A percentile compares a stretch with the other conserved stretches of the same genome.
phyloP scores from a whole-genome alignment of 64 coral and sea anemone species.

The Stichodactyla mertensii region DNA sequence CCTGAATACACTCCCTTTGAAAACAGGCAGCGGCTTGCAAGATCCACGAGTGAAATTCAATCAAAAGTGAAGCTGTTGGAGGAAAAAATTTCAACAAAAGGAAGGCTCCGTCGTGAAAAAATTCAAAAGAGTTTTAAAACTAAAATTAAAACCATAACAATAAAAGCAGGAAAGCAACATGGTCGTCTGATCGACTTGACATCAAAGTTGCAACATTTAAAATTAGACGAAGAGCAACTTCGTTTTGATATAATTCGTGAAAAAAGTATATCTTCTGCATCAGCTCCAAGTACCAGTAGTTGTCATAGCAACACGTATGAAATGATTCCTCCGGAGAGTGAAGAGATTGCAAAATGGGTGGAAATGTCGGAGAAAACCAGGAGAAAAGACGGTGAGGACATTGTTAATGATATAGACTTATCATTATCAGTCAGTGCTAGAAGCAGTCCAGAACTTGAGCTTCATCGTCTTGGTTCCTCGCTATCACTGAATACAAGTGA shows the following conservation, averaged over 20 bases:
- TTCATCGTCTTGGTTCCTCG: not conserved
- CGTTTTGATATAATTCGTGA: constrained; percentile 47
- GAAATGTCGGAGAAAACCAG: not conserved
- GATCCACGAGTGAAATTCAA: constrained; percentile 40
- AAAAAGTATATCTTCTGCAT: constrained; percentile 1
- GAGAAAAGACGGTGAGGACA: not conserved
- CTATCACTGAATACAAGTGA: not conserved
- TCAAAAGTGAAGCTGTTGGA: constrained; percentile 53
- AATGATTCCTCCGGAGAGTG: not conserved
- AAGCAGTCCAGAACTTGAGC: constrained; percentile 2
- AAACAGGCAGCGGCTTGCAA: constrained; percentile 61
- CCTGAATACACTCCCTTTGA: constrained; percentile 52
- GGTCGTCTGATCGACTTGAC: constrained; percentile 57
- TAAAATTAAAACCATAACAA: constrained; percentile 50
- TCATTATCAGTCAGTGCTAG: not conserved
- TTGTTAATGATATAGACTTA: not conserved
- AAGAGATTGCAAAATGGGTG: constrained; percentile 3
- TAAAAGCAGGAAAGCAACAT: constrained; percentile 64
- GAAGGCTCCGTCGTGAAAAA: constrained; percentile 42
- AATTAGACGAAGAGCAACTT: constrained; percentile 49
- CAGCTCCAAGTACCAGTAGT: not conserved
- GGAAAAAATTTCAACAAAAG: constrained; percentile 45
- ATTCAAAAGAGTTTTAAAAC: constrained; percentile 30
- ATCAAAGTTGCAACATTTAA: constrained; percentile 48
- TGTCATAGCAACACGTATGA: constrained; percentile 23